Conservation (phyloP, 2,888 invertebrate species). For the Dasypolia templi region DNA sequence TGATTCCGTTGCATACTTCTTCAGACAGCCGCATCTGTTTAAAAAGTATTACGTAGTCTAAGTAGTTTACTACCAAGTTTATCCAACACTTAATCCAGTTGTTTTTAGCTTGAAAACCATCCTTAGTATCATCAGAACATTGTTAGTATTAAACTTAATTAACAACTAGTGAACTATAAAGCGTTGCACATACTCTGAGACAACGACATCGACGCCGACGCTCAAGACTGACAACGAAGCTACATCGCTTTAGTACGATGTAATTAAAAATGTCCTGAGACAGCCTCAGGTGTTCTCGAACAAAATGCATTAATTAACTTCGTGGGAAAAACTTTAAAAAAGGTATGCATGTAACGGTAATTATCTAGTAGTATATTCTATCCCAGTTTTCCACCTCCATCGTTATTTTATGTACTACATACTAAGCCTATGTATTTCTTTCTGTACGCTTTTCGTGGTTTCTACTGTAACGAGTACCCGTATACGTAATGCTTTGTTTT, state of each 20-base stretch:
- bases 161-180: conserved; percentile 18
- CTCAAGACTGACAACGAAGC: conserved; percentile 46
- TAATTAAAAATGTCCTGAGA: conserved; percentile 81
- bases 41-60: conserved; percentile 1
- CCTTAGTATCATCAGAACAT: conserved; percentile 7
- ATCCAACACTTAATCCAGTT: conserved; percentile 17
- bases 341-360: conserved; percentile 74
- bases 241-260: conserved; percentile 65
- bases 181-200: conserved; percentile 22
- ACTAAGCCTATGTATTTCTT: conserved; percentile 46
- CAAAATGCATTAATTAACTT: conserved; percentile 85
- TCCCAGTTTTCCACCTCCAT: conserved; percentile 22
- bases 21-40: neutral
- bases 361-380: conserved; percentile 73
- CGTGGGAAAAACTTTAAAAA: conserved; percentile 78
- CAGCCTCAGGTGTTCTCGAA: conserved; percentile 81
- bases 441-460: conserved; percentile 38
- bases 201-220: conserved; percentile 14
- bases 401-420: conserved; percentile 36
- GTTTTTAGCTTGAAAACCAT: conserved; percentile 27
- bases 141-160: conserved; percentile 41
- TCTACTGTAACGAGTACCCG: conserved; percentile 33
- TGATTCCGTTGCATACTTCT: neutral
- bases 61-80: conserved; percentile 33
- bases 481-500: conserved; percentile 44